Evolutionary conservation across 2,797 vertebrate species (phyloP), one percentile per base, ranked within the genome.

Genomic region (Momotus momota): DNA sequence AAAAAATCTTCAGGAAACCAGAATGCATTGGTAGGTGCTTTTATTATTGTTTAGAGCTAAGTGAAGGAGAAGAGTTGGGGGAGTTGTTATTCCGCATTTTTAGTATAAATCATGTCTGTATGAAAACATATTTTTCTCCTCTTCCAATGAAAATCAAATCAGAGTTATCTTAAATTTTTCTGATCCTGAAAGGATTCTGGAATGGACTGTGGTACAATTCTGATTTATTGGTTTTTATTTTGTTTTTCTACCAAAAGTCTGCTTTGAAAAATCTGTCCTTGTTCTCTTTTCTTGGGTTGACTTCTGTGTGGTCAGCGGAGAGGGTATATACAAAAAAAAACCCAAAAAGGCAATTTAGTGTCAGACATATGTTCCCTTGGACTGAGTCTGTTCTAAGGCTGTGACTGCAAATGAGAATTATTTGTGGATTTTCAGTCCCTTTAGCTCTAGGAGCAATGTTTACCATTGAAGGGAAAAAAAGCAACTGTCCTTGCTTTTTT

Each of bases 1-100:
- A 98, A 98, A 97, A 98, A 98, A 64, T 72, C 97, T 78, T 96
- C 97, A 88, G 97, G 97, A 93, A 97, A 96, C 79, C 91, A 97
- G 70, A 84, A 97, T 86, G 70, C 98, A 82, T 93, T 98, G 98
- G 98, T 98, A 98, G 58, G 98, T 96, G 60, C 79, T 87, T 57
- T 90, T 40, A 45, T 94, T 94, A 80, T 49, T 93, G 35, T 35
- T 35, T 35, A 35, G 35, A 67, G 18, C 33, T 49, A 7, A 70
- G 5, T 26, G 3, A 62, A 92, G 26, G 8, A 20, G 29, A 45
- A 55, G 6, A 1, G 29, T 55, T 43, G 3, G n/a, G 5, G 18
- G 17, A 3, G 38, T 2, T 12, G 2, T 89, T 74, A 74, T 18
- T 45, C 62, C 62, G 58, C 6, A 11, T 48, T 87, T 79, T 60